Evolutionary conservation across 2,888 invertebrate genomes (phyloP).

Genomic region (Sminthurides aquaticus): DNA sequence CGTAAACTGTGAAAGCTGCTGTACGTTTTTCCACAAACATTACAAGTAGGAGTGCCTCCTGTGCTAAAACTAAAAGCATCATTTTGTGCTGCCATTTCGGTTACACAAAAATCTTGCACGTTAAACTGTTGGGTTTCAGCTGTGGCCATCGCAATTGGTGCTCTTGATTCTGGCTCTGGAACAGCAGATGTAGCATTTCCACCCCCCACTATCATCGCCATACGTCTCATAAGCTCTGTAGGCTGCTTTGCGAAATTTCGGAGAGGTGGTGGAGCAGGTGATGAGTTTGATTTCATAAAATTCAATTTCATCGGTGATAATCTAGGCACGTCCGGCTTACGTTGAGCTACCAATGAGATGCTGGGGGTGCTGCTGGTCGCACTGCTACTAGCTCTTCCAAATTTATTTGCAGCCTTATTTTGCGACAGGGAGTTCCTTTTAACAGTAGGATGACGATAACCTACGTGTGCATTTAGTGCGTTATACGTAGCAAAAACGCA

Average conservation of each 20-base stretch:
- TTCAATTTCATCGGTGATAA: background rate
- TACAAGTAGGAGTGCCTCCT: conserved; percentile 7
- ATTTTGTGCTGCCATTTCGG: background rate
- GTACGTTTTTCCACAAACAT: conserved; percentile 16
- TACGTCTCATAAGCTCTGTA: conserved; percentile 12
- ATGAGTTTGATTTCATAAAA: too few species aligned
- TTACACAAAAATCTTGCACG: background rate
- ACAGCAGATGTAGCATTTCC: too few species aligned
- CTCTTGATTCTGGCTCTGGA: conserved; percentile 1
- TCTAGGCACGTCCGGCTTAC: background rate
- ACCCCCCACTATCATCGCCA: conserved; percentile 9
- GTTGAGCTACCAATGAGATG: background rate
- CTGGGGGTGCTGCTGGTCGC: background rate
- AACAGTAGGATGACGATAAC: background rate
- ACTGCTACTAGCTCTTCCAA: background rate
- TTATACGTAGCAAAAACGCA: conserved; percentile 17
- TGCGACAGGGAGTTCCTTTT: background rate
- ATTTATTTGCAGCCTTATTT: background rate
- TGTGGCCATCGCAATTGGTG: background rate
- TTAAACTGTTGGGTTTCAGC: background rate
- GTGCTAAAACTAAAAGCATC: too few species aligned
- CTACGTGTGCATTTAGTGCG: conserved; percentile 14
- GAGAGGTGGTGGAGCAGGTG: background rate
- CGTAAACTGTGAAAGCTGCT: conserved; percentile 9
- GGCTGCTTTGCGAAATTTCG: background rate